These are phyloP conservation scores for Cosmopolites sordidus DNA, from an alignment of 2,888 invertebrate genomes.

Conservation along the genomic window DNA sequence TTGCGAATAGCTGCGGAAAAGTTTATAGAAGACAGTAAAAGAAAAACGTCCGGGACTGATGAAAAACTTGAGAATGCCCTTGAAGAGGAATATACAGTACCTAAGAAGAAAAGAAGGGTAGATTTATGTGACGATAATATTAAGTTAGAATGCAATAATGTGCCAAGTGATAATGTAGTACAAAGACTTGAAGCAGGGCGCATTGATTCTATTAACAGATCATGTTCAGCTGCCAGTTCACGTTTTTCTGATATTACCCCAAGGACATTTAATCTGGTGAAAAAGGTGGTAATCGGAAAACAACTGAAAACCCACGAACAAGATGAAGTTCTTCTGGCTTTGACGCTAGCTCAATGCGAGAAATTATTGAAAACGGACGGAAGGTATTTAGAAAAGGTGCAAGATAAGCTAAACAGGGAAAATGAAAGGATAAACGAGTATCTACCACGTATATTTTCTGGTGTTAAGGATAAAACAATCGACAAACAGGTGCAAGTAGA, in stretches of 20 bases:
- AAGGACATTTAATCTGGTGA: slow-evolving; percentile 20
- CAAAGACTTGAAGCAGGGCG: neutral
- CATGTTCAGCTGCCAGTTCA: slow-evolving; percentile 9
- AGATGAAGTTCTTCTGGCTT: slow-evolving; percentile 20
- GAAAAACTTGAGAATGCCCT: slow-evolving; percentile 7
- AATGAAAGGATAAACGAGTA: slow-evolving; percentile 2
- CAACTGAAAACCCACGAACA: slow-evolving; percentile 1
- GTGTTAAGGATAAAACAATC: neutral
- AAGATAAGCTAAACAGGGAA: slow-evolving; percentile 12
- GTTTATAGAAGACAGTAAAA: slow-evolving; percentile 29
- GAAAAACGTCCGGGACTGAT: neutral
- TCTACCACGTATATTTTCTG: slow-evolving; percentile 18
- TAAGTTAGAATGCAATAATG: neutral
- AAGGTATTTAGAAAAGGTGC: slow-evolving; percentile 21
- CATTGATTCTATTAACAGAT: neutral
- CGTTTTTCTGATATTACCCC: slow-evolving; percentile 17
- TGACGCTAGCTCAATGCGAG: slow-evolving; percentile 25
- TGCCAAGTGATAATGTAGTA: too few species aligned
- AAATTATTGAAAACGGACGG: slow-evolving; percentile 26
- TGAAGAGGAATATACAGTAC: slow-evolving; percentile 33
- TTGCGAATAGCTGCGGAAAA: slow-evolving; percentile 34
- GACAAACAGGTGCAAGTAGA: slow-evolving; percentile 11
- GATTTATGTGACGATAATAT: slow-evolving; percentile 12
- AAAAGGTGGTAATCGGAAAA: slow-evolving; percentile 21
- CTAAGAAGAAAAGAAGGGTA: slow-evolving; percentile 33